Evolutionary conservation across 1,140 invertebrate species (phyloP).

Genomic region (Acromyrmex heyeri): DNA sequence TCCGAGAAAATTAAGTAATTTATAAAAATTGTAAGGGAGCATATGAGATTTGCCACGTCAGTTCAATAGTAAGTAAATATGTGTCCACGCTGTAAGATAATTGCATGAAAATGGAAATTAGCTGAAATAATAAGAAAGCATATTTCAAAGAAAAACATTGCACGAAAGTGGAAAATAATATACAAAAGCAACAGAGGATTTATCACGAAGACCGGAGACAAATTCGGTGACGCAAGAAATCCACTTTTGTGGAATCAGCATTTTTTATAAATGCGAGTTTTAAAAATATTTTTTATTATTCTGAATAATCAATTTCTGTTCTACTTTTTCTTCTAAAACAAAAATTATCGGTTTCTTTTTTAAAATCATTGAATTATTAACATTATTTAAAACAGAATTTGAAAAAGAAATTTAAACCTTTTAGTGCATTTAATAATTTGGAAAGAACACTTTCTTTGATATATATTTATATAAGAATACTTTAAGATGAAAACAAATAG

Average conservation of each 20-base stretch:
- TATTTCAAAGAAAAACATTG: conserved; percentile 18
- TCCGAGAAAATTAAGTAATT: conserved; percentile 16
- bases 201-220: background rate
- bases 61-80: conserved; percentile 14
- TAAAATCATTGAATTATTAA: background rate
- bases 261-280: background rate
- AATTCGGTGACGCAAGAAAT: background rate
- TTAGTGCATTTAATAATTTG: background rate
- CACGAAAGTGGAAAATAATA: background rate
- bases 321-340: background rate
- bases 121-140: conserved; percentile 10
- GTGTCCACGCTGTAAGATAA: background rate
- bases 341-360: background rate
- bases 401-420: background rate
- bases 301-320: background rate
- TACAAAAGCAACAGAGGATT: conserved; percentile 4
- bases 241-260: background rate
- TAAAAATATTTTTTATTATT: background rate
- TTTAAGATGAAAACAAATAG: background rate
- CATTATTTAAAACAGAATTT: background rate
- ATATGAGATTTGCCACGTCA: background rate
- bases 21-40: background rate
- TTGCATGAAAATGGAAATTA: conserved; percentile 34
- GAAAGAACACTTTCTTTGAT: background rate
- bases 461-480: background rate